Percentiles rank a stretch among this genome's conserved stretches.
These are phyloP conservation scores for Hofmannophila pseudospretella DNA, from an alignment of 2,888 invertebrate species.

Conservation along the genomic window DNA sequence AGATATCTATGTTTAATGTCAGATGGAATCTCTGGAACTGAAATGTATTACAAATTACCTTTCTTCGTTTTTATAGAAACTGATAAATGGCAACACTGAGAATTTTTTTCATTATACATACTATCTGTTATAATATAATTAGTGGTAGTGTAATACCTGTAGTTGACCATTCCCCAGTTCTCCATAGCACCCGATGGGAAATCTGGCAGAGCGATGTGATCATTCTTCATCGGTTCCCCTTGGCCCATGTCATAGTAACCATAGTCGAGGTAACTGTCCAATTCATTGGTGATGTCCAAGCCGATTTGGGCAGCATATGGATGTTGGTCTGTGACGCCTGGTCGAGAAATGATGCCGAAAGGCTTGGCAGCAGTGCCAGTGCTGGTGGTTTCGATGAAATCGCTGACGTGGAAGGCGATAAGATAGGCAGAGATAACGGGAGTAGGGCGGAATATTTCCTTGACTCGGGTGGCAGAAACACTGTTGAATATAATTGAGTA, in stretches of 20 bases:
- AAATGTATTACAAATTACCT: too few relatives aligned
- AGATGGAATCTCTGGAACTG: too few relatives aligned
- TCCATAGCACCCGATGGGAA: constrained; percentile 90
- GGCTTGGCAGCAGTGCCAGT: constrained; percentile 41
- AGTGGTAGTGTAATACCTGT: too few relatives aligned
- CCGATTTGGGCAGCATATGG: constrained; percentile 67
- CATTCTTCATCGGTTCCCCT: constrained; percentile 70
- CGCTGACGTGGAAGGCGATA: constrained; percentile 90
- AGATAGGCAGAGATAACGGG: constrained; percentile 89
- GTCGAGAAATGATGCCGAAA: constrained; percentile 60
- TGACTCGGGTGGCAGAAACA: constrained; percentile 30
- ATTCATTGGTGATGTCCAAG: constrained; percentile 56
- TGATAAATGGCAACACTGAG: too few relatives aligned
- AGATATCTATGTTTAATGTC: too few relatives aligned
- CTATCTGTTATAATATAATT: too few relatives aligned
- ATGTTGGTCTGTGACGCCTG: constrained; percentile 52
- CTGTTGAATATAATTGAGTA: constrained; percentile 24
- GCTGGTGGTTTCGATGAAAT: constrained; percentile 71
- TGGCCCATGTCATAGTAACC: constrained; percentile 76
- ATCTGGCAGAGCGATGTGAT: constrained; percentile 87
- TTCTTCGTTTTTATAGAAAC: too few relatives aligned
- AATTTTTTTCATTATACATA: too few relatives aligned
- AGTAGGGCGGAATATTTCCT: constrained; percentile 74
- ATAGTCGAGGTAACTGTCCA: constrained; percentile 78
- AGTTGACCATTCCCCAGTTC: constrained; percentile 91